phyloP scores from a whole-genome alignment of 2,797 vertebrate genomes.

The Schizothorax lantsangensis region DNA sequence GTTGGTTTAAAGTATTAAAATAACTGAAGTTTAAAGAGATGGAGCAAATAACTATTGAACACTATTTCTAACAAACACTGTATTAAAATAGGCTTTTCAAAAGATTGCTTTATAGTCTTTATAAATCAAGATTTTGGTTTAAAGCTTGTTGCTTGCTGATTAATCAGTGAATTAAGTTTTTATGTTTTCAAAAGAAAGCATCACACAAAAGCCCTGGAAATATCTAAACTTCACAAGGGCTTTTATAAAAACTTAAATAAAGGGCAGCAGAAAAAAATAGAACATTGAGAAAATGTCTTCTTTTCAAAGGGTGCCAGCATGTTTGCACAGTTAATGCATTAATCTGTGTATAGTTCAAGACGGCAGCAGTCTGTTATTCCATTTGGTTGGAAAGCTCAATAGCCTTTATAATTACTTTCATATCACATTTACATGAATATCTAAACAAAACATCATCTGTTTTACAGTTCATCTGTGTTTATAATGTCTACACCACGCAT shows the following conservation, averaged over 20 bases:
- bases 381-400: neutral
- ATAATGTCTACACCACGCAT: neutral
- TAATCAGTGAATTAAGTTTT: slow-evolving; percentile 8
- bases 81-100: neutral
- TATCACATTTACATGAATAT: slow-evolving; percentile 1
- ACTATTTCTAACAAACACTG: neutral
- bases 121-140: slow-evolving; percentile 22
- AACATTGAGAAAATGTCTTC: neutral
- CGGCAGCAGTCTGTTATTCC: neutral
- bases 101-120: slow-evolving; percentile 5
- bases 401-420: slow-evolving; percentile 11
- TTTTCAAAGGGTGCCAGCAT: slow-evolving; percentile 23
- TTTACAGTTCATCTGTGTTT: neutral
- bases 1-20: neutral
- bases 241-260: slow-evolving; percentile 5
- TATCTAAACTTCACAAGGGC: neutral
- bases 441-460: neutral
- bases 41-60: neutral
- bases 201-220: neutral
- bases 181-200: slow-evolving; percentile 33
- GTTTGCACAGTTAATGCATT: neutral
- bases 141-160: slow-evolving; percentile 12
- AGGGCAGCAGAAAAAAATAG: neutral
- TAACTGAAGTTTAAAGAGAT: neutral
- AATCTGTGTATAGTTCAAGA: slow-evolving; percentile 19